These are phyloP conservation scores for Menidia beryllina DNA, from an alignment of 2,113 vertebrate species.

Conservation along the genomic window DNA sequence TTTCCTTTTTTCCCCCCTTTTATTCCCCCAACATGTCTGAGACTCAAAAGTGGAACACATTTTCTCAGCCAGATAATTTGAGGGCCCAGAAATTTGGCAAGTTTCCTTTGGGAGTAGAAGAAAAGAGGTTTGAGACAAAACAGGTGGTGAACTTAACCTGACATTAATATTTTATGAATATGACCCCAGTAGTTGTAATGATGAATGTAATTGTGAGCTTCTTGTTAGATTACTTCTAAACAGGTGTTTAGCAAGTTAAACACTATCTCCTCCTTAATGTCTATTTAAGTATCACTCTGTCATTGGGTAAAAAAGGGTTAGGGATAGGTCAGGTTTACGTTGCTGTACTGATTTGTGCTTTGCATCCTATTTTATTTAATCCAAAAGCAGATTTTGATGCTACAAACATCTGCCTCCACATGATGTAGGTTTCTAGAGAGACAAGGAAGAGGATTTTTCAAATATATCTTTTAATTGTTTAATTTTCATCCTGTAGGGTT, in stretches of 20 bases:
- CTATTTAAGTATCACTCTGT: constrained; percentile 62
- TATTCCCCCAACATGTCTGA: constrained; percentile 25
- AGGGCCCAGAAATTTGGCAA: constrained; percentile 60
- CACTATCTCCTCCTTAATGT: constrained; percentile 55
- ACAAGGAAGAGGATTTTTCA: no score
- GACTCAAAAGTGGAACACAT: constrained; percentile 55
- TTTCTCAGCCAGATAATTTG: constrained; percentile 64
- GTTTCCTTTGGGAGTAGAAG: constrained; percentile 58
- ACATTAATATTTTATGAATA: constrained; percentile 78
- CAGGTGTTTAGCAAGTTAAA: constrained; percentile 67
- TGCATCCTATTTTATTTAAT: neutral
- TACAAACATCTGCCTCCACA: no score
- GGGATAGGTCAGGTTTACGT: neutral
- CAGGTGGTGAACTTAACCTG: constrained; percentile 76
- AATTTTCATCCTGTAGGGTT: no score
- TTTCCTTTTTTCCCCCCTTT: constrained; percentile 10
- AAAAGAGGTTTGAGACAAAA: constrained; percentile 55
- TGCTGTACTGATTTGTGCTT: neutral
- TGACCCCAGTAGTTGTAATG: constrained; percentile 70
- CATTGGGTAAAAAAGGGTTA: constrained; percentile 10
- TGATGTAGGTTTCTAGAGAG: no score
- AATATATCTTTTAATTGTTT: no score
- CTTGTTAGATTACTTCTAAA: constrained; percentile 55
- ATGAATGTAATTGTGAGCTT: constrained; percentile 63
- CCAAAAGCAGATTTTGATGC: neutral